Evolutionary conservation across 2,797 vertebrate genomes (phyloP).

Genomic region (Pygocentrus nattereri): DNA sequence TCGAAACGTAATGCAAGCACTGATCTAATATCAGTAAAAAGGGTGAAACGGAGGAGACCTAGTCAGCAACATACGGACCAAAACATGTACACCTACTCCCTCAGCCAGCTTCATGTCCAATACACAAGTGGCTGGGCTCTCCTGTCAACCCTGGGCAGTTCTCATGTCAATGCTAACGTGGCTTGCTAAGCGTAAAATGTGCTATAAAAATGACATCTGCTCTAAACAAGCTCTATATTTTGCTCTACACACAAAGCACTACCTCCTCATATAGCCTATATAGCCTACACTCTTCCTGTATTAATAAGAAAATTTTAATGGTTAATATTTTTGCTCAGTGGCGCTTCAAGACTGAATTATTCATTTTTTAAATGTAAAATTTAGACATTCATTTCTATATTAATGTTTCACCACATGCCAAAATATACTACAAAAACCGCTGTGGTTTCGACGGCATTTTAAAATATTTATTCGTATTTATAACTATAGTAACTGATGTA

Average conservation of each 20-base stretch:
- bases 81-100: constrained; percentile 15
- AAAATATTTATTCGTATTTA: constrained; percentile 11
- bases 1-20: neutral
- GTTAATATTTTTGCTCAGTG: neutral
- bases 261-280: neutral
- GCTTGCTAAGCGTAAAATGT: constrained; percentile 57
- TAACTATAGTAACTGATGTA: constrained; percentile 12
- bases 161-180: constrained; percentile 8
- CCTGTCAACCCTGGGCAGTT: constrained; percentile 24
- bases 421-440: constrained; percentile 13
- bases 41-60: neutral
- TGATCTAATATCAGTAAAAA: constrained; percentile 28
- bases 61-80: constrained; percentile 20
- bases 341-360: neutral
- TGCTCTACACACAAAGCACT: neutral
- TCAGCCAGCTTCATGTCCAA: neutral
- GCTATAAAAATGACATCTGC: constrained; percentile 35
- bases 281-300: neutral
- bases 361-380: constrained; percentile 1
- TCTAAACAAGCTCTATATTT: neutral
- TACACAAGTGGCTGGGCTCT: neutral
- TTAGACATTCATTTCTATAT: constrained; percentile 9
- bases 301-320: neutral
- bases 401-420: neutral
- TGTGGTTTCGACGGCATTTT: neutral